Base-by-base conservation (phyloP, 2,113 vertebrate species). In the Lontra canadensis region DNA sequence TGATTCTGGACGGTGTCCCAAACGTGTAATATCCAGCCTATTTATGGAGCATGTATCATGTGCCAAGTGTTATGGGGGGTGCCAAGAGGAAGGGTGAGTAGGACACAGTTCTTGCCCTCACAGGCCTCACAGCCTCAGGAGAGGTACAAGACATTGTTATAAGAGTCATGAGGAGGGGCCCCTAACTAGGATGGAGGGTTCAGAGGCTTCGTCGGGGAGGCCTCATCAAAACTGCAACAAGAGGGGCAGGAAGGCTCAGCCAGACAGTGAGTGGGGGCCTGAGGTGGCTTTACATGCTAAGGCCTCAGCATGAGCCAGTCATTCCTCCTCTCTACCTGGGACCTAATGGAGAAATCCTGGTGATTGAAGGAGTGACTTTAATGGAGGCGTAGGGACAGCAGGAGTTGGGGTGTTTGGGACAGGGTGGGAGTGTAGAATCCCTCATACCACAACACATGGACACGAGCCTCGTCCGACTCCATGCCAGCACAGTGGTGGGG, bases 171-270 rank as follows among this genome's bases (percentile, higher is more conserved):
- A n/a, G 31, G 15, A 31, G 34, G 18, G 61, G 11, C 9, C 42
- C 3, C 31, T 12, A 2, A 23, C 9, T 2, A 2, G 52, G n/a
- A 1, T 7, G 17, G 5, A 6, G 36, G 57, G 49, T 29, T 47
- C 63, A 11, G 74, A 9, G 52, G 34, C 39, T 12, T 65, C 6
- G 0, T 0, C 1, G 55, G 0, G 18, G 47, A 57, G 20, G 13
- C 10, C 76, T 71, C 67, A 13, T 10, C 9, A 11, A 34, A 88
- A 61, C 42, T 3, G 4, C 9, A 34, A 36, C 29, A 7, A 31
- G 59, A 34, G 29, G 21, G 29, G n/a, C 25, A 13, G 4, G 47
- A 13, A 18, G 57, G 57, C 21, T 59, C 55, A 29, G 31, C 57
- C 5, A 21, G 47, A 21, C 8, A 3, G 2, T 7, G 25, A 26